Evolutionary conservation across 2,113 vertebrate species (phyloP).

Genomic region (Colius striatus): DNA sequence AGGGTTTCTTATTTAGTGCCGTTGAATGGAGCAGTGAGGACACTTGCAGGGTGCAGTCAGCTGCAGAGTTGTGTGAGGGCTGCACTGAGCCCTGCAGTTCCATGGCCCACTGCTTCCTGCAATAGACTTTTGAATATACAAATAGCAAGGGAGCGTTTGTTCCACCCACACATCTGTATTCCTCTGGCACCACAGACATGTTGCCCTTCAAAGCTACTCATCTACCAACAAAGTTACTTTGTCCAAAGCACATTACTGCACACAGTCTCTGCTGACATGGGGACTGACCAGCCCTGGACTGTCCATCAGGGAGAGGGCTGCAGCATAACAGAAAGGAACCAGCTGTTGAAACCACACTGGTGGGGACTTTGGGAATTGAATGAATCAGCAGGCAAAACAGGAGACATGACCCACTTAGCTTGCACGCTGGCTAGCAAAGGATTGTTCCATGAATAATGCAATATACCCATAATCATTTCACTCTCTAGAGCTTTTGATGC

Average conservation of each 20-base stretch:
- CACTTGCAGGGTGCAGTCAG: neutral
- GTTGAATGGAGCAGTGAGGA: neutral
- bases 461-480: neutral
- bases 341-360: neutral
- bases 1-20: neutral
- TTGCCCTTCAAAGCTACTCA: neutral
- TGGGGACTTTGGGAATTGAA: neutral
- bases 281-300: neutral
- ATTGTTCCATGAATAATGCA: neutral
- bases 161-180: neutral
- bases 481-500: neutral
- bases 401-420: constrained; percentile 4
- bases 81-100: neutral
- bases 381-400: constrained; percentile 32
- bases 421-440: neutral
- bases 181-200: neutral
- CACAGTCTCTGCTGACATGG: neutral
- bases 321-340: neutral
- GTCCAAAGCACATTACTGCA: neutral
- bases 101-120: neutral
- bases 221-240: neutral
- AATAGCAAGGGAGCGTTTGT: accelerated
- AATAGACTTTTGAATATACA: neutral
- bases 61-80: neutral
- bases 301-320: neutral